Base-by-base conservation (phyloP, 2,888 invertebrate genomes). In the Scaeva pyrastri region DNA sequence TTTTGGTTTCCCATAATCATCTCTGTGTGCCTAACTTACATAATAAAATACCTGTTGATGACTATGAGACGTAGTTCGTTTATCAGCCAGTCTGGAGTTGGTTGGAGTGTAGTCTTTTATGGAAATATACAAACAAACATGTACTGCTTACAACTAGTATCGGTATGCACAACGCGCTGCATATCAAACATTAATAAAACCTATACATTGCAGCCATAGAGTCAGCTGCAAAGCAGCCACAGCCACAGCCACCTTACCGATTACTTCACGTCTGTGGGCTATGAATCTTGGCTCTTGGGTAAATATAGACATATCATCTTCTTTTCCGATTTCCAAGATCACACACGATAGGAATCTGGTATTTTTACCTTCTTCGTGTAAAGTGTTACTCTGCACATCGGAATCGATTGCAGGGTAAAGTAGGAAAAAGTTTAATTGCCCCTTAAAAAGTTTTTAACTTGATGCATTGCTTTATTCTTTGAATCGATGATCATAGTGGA, bases 1-100 rank as follows among this genome's bases (percentile, higher is more conserved):
- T 31, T 31, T 74, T 31, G 8, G 39, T 81, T 81, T 81, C 85
- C 72, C 68, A 80, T 62, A 60, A 71, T 83, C 55, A 70, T 79
- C 84, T 62, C 62, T 64, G 50, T 73, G 70, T 80, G 76, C 60
- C 68, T 68, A 48, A 62, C 73, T 83, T 85, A 77, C 81, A 64
- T 85, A 85, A 85, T 56, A 11, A 73, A 74, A 50, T 55, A 60
- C 70, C 56, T 31, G 48, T 73, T 50, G 55, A 75, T 79, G 64
- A 64, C 70, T 78, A 71, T 76, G 16, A 70, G 16, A 50, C 50
- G 19, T 21, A 19, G 41, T 19, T 64, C 26, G 23, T 71, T 80
- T 58, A 39, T 45, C n/a, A 60, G 45, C 23, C 52, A 55, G 36
- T 60, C 0, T 1, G 8, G 31, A 5, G 31, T 31, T 8, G 3